These are phyloP conservation scores for Nycteola revayana DNA, from an alignment of 2,888 invertebrate genomes.

Conservation along the genomic window DNA sequence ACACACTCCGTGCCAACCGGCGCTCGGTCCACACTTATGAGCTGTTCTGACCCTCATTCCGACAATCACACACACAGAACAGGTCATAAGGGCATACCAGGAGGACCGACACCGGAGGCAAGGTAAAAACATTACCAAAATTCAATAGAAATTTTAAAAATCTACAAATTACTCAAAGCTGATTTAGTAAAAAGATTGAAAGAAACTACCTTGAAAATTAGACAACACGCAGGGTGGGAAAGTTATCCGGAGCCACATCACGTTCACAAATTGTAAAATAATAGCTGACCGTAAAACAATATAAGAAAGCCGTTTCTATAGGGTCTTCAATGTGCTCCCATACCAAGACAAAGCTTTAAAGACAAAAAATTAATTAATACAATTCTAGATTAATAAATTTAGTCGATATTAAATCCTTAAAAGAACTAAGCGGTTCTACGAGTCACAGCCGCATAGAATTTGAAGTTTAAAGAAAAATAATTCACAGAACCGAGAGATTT, in stretches of 20 bases:
- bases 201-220: slow-evolving; percentile 44
- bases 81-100: slow-evolving; percentile 43
- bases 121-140: slow-evolving; percentile 36
- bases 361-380: slow-evolving; percentile 35
- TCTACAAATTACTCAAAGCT: slow-evolving; percentile 41
- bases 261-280: slow-evolving; percentile 42
- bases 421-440: slow-evolving; percentile 71
- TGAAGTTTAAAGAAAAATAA: slow-evolving; percentile 49
- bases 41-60: slow-evolving; percentile 44
- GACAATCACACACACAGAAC: slow-evolving; percentile 38
- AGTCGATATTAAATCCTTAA: slow-evolving; percentile 49
- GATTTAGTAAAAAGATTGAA: slow-evolving; percentile 38
- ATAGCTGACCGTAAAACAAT: slow-evolving; percentile 51
- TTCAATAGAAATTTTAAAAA: slow-evolving; percentile 34
- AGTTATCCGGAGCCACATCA: slow-evolving; percentile 46
- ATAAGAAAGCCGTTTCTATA: slow-evolving; percentile 71
- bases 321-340: slow-evolving; percentile 58
- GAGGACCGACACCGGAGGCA: slow-evolving; percentile 56
- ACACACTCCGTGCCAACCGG: slow-evolving; percentile 81
- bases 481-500: slow-evolving; percentile 41
- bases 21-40: slow-evolving; percentile 55
- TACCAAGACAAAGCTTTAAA: slow-evolving; percentile 66
- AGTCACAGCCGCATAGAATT: slow-evolving; percentile 49
- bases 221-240: slow-evolving; percentile 47
- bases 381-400: slow-evolving; percentile 44